These are phyloP conservation scores for Tetramorium bicarinatum DNA, from an alignment of 2,888 invertebrate species.

Conservation along the genomic window DNA sequence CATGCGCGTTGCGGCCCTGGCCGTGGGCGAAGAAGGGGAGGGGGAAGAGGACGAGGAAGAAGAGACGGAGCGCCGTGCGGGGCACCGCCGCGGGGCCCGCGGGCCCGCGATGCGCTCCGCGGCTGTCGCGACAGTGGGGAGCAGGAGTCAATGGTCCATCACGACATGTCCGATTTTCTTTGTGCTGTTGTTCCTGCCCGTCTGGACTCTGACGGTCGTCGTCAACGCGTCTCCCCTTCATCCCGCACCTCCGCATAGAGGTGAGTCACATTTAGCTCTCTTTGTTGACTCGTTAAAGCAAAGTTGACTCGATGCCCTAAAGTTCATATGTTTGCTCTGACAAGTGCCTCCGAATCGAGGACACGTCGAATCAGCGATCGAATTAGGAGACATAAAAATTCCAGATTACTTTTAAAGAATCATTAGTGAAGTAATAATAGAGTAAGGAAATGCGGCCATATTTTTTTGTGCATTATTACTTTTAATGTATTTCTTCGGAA, in stretches of 20 bases:
- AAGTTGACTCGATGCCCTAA: neutral
- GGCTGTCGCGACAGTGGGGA: constrained; percentile 31
- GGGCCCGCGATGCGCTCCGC: constrained; percentile 67
- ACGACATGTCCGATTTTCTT: constrained; percentile 48
- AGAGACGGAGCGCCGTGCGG: constrained; percentile 48
- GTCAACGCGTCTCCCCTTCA: constrained; percentile 81
- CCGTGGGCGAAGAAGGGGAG: constrained; percentile 73
- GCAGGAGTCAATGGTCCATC: constrained; percentile 36
- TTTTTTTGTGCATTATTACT: neutral
- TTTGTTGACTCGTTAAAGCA: constrained; percentile 19
- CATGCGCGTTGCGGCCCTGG: constrained; percentile 80
- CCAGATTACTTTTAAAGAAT: neutral
- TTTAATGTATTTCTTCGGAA: neutral
- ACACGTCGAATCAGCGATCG: neutral
- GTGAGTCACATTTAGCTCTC: constrained; percentile 74
- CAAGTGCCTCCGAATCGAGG: neutral
- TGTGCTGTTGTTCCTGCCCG: constrained; percentile 58
- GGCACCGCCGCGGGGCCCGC: constrained; percentile 58
- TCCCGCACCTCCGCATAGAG: constrained; percentile 80
- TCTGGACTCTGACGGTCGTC: constrained; percentile 71
- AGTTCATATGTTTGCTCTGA: neutral
- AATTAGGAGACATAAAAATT: neutral
- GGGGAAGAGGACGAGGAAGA: constrained; percentile 71
- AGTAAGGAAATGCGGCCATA: neutral
- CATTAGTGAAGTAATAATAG: neutral